phyloP scores from a whole-genome alignment of 2,113 vertebrate genomes.

The Acrocephalus arundinaceus region DNA sequence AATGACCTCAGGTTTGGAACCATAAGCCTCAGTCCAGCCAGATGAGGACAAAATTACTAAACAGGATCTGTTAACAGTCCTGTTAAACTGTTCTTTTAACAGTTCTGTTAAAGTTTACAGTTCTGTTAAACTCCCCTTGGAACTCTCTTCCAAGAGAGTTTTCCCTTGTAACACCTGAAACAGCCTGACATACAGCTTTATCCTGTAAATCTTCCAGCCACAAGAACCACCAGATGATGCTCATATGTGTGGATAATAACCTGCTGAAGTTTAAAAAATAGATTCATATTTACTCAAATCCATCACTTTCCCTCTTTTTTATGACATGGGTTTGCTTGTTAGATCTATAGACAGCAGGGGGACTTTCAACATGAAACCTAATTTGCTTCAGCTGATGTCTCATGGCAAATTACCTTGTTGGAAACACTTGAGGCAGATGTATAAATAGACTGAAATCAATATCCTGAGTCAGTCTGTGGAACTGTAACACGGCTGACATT shows the following conservation, averaged over 20 bases:
- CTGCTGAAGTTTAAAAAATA: neutral
- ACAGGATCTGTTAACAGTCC: neutral
- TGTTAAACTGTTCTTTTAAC: neutral
- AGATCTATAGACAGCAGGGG: neutral
- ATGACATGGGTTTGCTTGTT: neutral
- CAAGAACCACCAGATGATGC: neutral
- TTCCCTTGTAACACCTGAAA: neutral
- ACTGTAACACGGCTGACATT: neutral
- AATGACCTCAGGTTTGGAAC: neutral
- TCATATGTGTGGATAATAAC: neutral
- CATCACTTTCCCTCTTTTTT: neutral
- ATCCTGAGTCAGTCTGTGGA: conserved; percentile 33
- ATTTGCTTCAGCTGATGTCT: conserved; percentile 63
- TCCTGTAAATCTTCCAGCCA: neutral
- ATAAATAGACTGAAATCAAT: conserved; percentile 66
- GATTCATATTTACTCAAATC: neutral
- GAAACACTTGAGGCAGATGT: conserved; percentile 50
- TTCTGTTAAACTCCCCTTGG: too few relatives aligned
- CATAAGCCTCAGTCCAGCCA: neutral
- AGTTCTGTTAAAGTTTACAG: too few relatives aligned
- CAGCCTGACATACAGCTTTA: neutral
- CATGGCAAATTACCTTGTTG: conserved; percentile 59
- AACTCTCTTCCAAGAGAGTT: too few relatives aligned
- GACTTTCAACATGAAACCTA: conserved; percentile 43
- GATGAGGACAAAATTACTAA: neutral